These are phyloP conservation scores for Microdon myrmicae DNA, from an alignment of 2,888 invertebrate species.

Conservation along the genomic window DNA sequence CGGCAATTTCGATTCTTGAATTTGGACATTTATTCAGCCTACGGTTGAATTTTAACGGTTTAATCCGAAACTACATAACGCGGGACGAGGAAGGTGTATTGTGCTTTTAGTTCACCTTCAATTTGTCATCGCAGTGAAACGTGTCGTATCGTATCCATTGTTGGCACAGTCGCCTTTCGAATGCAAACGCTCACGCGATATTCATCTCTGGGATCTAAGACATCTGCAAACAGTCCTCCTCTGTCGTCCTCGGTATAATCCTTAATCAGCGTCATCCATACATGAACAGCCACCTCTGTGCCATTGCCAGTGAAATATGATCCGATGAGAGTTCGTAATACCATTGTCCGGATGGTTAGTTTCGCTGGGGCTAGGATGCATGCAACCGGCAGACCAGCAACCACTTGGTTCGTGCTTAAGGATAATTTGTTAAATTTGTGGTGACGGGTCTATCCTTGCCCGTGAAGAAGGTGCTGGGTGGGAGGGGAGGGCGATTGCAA, in stretches of 20 bases:
- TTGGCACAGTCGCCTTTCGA: slow-evolving; percentile 41
- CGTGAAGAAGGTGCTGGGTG: slow-evolving; percentile 12
- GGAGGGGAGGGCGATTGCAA: slow-evolving; percentile 40
- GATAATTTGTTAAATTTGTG: slow-evolving; percentile 54
- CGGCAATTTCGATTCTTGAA: too few species aligned
- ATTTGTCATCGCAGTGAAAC: slow-evolving; percentile 47
- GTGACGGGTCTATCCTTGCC: slow-evolving; percentile 48
- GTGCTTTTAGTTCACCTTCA: slow-evolving; percentile 35
- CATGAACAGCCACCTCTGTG: too few species aligned
- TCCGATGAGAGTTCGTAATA: slow-evolving; percentile 39
- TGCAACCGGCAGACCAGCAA: slow-evolving; percentile 21
- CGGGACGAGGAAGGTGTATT: too few species aligned
- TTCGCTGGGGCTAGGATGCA: slow-evolving; percentile 17
- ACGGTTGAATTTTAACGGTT: too few species aligned
- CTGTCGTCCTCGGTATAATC: too few species aligned
- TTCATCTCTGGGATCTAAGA: slow-evolving; percentile 30
- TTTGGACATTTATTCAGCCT: too few species aligned
- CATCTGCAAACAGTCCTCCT: too few species aligned
- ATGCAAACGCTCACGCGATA: slow-evolving; percentile 34
- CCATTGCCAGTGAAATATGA: slow-evolving; percentile 49
- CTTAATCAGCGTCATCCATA: too few species aligned
- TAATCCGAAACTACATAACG: too few species aligned
- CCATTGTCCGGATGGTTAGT: slow-evolving; percentile 22
- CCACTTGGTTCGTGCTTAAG: slow-evolving; percentile 51
- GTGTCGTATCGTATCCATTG: slow-evolving; percentile 49